phyloP scores from a whole-genome alignment of 2,113 vertebrate species.

The Saccopteryx bilineata region DNA sequence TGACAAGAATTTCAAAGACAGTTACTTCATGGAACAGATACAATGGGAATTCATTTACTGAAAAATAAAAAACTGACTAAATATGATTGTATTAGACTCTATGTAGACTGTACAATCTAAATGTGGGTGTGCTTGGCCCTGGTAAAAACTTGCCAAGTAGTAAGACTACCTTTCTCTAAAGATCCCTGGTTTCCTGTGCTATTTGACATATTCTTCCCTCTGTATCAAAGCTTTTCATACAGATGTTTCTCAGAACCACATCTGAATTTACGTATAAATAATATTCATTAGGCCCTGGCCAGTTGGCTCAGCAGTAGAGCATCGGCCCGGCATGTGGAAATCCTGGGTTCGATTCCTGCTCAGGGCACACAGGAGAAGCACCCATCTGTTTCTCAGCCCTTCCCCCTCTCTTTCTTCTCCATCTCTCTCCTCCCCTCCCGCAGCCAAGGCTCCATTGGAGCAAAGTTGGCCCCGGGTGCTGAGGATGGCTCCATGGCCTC shows the following conservation, averaged over 20 bases:
- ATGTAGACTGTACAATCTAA: not conserved
- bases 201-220: not conserved
- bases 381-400: no score
- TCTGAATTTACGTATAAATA: not conserved
- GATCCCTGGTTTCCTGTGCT: not conserved
- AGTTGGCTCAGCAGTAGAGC: no score
- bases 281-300: not conserved
- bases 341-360: no score
- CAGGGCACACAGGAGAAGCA: no score
- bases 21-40: not conserved
- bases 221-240: not conserved
- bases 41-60: not conserved
- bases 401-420: no score
- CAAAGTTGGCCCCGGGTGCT: no score
- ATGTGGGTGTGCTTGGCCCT: not conserved
- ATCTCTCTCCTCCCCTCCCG: no score
- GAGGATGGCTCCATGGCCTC: no score
- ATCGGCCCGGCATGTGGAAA: no score
- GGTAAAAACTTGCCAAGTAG: not conserved
- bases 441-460: no score
- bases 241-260: not conserved
- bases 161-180: not conserved
- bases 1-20: conserved; percentile 54
- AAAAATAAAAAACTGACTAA: not conserved
- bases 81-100: not conserved